Evolutionary conservation across 2,888 invertebrate species (phyloP), one percentile per base, ranked within the genome.

Genomic region (Pollenia amentaria): DNA sequence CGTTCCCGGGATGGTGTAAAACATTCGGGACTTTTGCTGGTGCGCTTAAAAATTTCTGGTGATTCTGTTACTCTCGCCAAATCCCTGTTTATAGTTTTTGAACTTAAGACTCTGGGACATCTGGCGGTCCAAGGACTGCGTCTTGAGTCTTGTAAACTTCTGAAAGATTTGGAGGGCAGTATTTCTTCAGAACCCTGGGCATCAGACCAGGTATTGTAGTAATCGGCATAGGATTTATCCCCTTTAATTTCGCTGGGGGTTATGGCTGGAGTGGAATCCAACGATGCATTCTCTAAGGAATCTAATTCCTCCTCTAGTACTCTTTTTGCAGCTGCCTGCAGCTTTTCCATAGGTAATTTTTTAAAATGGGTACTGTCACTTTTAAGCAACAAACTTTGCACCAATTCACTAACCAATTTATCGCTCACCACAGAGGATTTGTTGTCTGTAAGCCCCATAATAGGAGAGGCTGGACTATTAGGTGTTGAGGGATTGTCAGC

Each of bases 101-200:
- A 94, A 89, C 95, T 95, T 85, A 95, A 93, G 60, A 95, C 95
- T 78, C 95, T 93, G 0, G 96, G 96, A 91, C 96, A 96, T 70
- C 95, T 94, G 0, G 95, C 95, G 38, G 94, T 94, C 89, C 95
- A 93, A 11, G 94, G 93, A 85, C 94, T 94, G 88, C 95, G 91
- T 72, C 91, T 86, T 1, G 91, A 92, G 65, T 95, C 95, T 89
- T 95, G 94, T 44, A 95, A 90, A 0, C 94, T 91, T 88, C 94
- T 94, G 89, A 95, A 95, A 1, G 95, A 94, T 89, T 94, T 94
- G 0, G 95, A 95, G 3, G 95, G 95, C 46, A 95, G 88, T 67
- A 94, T 94, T 69, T 95, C 95, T 62, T 93, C 94, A 1, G 87
- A 64, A 18, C 91, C 90, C 14, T 88, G 89, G 38, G 91, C 91